Conservation (phyloP, 2,797 vertebrate species). For the Threskiornis aethiopicus region DNA sequence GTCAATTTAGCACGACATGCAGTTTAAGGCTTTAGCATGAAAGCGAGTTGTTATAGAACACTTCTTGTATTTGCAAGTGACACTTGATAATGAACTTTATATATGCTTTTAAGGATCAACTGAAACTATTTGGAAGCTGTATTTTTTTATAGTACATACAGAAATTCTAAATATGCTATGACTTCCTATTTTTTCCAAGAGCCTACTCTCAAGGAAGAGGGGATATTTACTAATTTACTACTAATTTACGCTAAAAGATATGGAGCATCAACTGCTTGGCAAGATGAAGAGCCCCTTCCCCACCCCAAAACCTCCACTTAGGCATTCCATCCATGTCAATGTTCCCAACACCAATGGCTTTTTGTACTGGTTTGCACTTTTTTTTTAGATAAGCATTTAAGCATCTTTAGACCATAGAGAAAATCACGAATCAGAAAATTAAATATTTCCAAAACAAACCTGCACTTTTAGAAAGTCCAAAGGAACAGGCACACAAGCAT, state of each 20-base stretch:
- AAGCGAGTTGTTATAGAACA: neutral
- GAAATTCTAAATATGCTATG: conserved; percentile 4
- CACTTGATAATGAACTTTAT: neutral
- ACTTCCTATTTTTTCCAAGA: neutral
- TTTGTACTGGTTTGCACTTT: neutral
- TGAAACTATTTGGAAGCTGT: neutral
- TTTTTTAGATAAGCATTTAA: conserved; percentile 35
- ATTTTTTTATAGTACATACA: neutral
- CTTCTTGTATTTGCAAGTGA: neutral
- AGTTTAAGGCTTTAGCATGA: neutral
- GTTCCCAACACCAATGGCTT: neutral
- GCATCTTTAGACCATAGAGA: conserved; percentile 49
- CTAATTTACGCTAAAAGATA: neutral
- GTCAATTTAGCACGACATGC: neutral
- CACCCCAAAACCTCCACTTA: conserved; percentile 18
- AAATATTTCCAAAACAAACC: conserved; percentile 59
- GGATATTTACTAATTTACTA: neutral
- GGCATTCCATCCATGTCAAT: neutral
- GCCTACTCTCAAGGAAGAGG: neutral
- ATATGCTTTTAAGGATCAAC: neutral
- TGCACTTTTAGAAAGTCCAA: conserved; percentile 61
- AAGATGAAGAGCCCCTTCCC: neutral
- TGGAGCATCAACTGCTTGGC: neutral
- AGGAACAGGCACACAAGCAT: neutral
- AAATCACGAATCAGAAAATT: conserved; percentile 31